Evolutionary conservation across 2,888 invertebrate species (phyloP).

Genomic region (Dolomedes plantarius): DNA sequence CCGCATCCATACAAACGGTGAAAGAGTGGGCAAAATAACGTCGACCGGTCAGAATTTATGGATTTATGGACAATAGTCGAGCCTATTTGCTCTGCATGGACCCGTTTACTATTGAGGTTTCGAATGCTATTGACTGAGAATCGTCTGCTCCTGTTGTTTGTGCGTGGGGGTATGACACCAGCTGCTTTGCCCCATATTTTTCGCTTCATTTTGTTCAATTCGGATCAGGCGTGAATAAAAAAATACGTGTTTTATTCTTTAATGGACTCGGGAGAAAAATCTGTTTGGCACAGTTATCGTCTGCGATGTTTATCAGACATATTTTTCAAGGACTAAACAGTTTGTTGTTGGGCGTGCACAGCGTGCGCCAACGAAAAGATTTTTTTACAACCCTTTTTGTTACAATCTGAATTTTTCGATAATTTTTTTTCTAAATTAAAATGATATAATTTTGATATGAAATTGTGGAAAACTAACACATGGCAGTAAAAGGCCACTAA

Average conservation of each 20-base stretch:
- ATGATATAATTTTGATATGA: no score
- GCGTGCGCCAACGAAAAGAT: no score
- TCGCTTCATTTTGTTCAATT: neutral
- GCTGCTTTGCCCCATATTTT: constrained; percentile 18
- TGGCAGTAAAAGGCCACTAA: no score
- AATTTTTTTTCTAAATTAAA: no score
- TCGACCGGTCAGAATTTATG: constrained; percentile 63
- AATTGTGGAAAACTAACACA: no score
- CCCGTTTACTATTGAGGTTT: constrained; percentile 67
- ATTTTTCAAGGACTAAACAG: no score
- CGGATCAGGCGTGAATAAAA: neutral
- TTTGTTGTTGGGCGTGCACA: no score
- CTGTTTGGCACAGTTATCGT: neutral
- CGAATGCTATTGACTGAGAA: constrained; percentile 67
- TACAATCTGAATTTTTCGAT: no score
- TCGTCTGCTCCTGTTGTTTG: constrained; percentile 54
- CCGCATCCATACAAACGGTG: neutral
- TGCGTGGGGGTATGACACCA: constrained; percentile 20
- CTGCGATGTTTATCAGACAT: neutral
- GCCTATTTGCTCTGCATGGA: constrained; percentile 58
- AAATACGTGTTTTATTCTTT: neutral
- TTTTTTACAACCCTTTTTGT: no score
- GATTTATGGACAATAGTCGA: constrained; percentile 39
- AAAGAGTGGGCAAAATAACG: constrained; percentile 59
- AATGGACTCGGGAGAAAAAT: neutral